Evolutionary conservation across 2,888 invertebrate species (phyloP), one percentile per base, ranked within the genome.

Genomic region (Cecidostiba fungosa): DNA sequence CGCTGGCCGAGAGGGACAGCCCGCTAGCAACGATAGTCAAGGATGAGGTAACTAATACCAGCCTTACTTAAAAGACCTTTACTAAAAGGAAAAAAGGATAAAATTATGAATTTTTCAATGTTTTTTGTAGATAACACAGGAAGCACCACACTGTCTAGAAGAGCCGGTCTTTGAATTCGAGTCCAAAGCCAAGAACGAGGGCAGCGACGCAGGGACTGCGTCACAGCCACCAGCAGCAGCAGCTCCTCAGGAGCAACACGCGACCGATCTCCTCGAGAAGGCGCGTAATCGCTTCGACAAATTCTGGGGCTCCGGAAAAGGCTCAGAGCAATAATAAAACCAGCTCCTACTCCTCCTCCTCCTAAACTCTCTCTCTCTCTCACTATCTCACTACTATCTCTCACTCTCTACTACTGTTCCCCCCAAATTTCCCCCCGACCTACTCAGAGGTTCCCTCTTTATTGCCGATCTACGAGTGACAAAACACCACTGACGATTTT

Each of bases 251-350:
- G 77, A 83, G 14, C 79, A 78, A 39, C 94, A 96, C 70, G 94
- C 95, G 59, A 95, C 96, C 83, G 97, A 97, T 92, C 97, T 97
- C 87, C 94, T 97, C 88, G 97, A 97, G 92, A 96, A 96, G 92
- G 97, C 97, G 90, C 96, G 97, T 90, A 96, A 96, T 93, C 96
- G 97, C 90, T 97, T 97, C 92, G 97, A 97, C 93, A 96, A 97
- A 91, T 97, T 97, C 93, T 97, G 97, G 97, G 96, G 96, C 88
- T 85, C 87, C 36, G 74, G 82, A 32, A 84, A 84, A 39, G 32
- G 82, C 32, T 70, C 87, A 32, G 87, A 87, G 72, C 82, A 86
- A 79, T 86, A 85, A 84, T 36, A 23, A 66, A 66, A 66, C 66
- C 66, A 12, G 39, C 50, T 14, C 73, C 76, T 47, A 14, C 50